Conservation (phyloP, 2,797 vertebrate species). For the Sebastes ruberrimus region DNA sequence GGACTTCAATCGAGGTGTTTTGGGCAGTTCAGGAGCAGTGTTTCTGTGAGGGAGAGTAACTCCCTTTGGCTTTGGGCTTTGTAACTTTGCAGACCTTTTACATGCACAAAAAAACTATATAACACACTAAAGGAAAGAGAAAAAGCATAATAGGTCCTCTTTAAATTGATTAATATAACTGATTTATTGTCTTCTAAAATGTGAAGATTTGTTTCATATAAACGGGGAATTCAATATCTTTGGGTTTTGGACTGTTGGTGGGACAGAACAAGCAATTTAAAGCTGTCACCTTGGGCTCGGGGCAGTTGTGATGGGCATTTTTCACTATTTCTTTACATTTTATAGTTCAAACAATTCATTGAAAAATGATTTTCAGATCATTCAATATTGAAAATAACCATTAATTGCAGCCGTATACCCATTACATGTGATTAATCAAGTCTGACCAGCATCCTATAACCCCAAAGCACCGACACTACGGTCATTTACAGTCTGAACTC, state of each 20-base stretch:
- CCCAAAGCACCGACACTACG: conserved; percentile 19
- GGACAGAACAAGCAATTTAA: background rate
- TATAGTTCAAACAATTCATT: background rate
- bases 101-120: background rate
- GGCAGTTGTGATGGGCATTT: background rate
- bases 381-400: conserved; percentile 15
- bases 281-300: background rate
- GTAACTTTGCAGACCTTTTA: background rate
- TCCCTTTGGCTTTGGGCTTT: background rate
- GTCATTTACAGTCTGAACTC: background rate
- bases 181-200: background rate
- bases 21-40: background rate
- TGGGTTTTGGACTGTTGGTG: conserved; percentile 7
- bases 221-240: background rate
- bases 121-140: background rate
- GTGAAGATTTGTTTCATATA: conserved; percentile 24
- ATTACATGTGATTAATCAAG: conserved; percentile 3
- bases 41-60: background rate
- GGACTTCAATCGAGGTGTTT: background rate
- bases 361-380: conserved; percentile 20
- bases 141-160: background rate
- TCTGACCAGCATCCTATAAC: conserved; percentile 22
- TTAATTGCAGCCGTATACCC: conserved; percentile 17
- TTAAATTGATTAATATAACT: background rate
- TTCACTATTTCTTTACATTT: background rate